These are phyloP conservation scores for Drosophila merina DNA, from an alignment of 2,888 invertebrate species.

Conservation along the genomic window DNA sequence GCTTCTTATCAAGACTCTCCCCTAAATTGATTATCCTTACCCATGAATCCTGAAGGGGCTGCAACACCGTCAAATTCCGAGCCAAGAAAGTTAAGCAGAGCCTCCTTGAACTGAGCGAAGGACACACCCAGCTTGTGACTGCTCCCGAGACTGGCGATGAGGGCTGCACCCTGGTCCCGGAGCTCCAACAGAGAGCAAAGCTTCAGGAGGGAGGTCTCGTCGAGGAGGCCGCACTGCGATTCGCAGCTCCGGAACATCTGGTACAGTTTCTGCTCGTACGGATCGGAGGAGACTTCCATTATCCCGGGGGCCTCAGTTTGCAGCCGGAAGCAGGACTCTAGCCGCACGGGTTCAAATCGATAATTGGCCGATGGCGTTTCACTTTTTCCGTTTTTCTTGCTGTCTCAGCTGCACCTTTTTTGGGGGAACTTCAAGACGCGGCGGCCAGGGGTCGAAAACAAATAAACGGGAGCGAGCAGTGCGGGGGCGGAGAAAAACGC, in stretches of 20 bases:
- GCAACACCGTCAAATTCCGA: constrained; percentile 81
- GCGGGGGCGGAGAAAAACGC: constrained; percentile 20
- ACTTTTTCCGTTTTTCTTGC: constrained; percentile 22
- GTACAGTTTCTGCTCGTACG: constrained; percentile 92
- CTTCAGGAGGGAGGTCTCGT: constrained; percentile 87
- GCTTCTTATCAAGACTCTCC: neutral
- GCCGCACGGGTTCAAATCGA: constrained; percentile 61
- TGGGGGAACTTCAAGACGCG: constrained; percentile 26
- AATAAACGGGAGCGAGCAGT: constrained; percentile 14
- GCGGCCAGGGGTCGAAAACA: constrained; percentile 42
- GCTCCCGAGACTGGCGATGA: constrained; percentile 86
- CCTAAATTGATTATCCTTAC: constrained; percentile 34
- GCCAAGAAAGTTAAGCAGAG: constrained; percentile 89
- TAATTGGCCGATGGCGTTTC: constrained; percentile 47
- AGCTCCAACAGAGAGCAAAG: constrained; percentile 91
- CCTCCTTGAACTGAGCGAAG: constrained; percentile 91
- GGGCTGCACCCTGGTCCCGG: constrained; percentile 88
- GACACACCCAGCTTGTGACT: constrained; percentile 85
- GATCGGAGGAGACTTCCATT: constrained; percentile 85
- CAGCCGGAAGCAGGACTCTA: constrained; percentile 28
- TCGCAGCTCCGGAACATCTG: constrained; percentile 92
- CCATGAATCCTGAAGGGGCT: constrained; percentile 55
- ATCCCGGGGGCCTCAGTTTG: constrained; percentile 51
- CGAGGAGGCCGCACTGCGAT: constrained; percentile 87
- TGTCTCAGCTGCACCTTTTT: constrained; percentile 23